Evolutionary conservation across 2,888 invertebrate genomes (phyloP), one percentile per base, ranked within the genome.

Genomic region (Philereme vetulata): DNA sequence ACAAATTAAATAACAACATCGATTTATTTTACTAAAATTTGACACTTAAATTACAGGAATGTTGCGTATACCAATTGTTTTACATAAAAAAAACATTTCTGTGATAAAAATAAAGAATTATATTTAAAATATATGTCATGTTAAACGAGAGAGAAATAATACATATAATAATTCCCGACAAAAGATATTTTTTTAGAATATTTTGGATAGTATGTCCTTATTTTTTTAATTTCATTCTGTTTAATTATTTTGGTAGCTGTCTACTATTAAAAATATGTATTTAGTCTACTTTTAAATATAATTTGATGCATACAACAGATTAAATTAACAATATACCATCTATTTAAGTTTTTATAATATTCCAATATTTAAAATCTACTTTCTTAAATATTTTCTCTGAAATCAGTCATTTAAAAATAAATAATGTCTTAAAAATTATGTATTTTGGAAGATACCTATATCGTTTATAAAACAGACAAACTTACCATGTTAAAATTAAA

Each of bases 11-110:
- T 66, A 68, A 66, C 68, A 68, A 68, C 66, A 63, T 62, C 57
- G 43, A 57, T 68, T 66, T 68, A 67, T 52, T 64, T 52, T 58
- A 58, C 50, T 50, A 49, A 45, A 62, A 52, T 62, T 62, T 52
- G 60, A 61, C 49, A 60, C 64, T 58, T 63, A 66, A n/a, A 42
- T 59, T 63, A 66, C 10, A 66, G 68, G 68, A 66, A 68, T 68
- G 66, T 68, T 47, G 54, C 54, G 40, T 55, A 56, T 52, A 54
- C 32, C 5, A 45, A 40, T 51, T 21, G 6, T 40, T 6, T 6
- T 55, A 45, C 51, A 38, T 9, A 33, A 7, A 10, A 32, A 40
- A 46, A 36, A 55, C 44, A 53, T 33, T 34, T 36, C 7, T 5
- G 36, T 6, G 8, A 6, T 38, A 8, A 6, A 6, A 8, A 8